Base-by-base conservation (phyloP, 2,797 vertebrate species). In the Spinibarbus caldwelli region DNA sequence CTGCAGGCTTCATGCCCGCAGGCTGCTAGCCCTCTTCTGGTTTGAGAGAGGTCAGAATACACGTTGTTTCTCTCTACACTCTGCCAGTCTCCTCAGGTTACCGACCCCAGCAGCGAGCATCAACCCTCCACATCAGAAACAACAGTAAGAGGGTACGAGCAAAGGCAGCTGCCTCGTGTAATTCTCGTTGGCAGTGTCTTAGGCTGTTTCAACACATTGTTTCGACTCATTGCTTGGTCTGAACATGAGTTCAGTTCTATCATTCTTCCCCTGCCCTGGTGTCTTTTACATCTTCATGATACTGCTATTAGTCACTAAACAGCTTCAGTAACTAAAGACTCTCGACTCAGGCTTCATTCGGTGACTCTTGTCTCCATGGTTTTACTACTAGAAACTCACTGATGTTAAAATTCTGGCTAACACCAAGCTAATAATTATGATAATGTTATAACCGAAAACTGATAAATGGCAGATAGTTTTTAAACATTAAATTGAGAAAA, bases 11-110 rank as follows among this genome's bases (percentile, higher is more conserved):
- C 34, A 68, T 86, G 88, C 76, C 87, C 54, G 78, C 29, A 57
- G 59, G 88, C 87, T 78, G 86, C 86, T 85, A 91, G 88, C 88
- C 90, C 89, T 88, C 87, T 86, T 78, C 88, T 86, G 86, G 73
- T 80, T 90, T 83, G 36, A 43, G 68, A 90, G 89, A 92, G 91
- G 90, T 92, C 90, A 91, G 84, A 86, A 78, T 87, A 83, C 92
- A 87, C 88, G 85, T 76, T 88, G 87, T 89, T 91, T 88, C 85
- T 71, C 52, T 84, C 80, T 43, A 62, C n/a, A 83, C 73, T 68
- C 76, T 85, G 86, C 91, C 91, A 89, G 88, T 62, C 41, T 87
- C 86, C 82, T 89, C 87, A 84, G 57, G 87, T 82, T 88, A 82
- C 86, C 80, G 36, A 57, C 78, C 85, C 77, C 73, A 86, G 62